phyloP scores from a whole-genome alignment of 2,113 vertebrate species.

The crab-eating macaque (Macaca fascicularis) region DNA sequence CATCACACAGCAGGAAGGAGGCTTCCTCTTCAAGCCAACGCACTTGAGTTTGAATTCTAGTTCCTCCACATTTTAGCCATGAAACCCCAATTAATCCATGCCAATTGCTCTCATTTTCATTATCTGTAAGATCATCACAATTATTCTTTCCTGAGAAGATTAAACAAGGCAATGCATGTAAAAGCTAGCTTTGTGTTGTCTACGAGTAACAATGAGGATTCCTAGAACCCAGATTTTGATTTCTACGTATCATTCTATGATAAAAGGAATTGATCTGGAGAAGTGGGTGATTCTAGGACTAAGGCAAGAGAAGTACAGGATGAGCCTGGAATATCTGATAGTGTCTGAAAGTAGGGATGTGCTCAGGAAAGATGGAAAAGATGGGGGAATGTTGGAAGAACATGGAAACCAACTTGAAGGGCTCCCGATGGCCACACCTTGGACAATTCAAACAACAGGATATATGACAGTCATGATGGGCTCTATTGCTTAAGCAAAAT shows the following conservation, averaged over 20 bases:
- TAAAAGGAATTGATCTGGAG: not conserved
- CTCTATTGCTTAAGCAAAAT: not conserved
- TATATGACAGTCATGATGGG: not conserved
- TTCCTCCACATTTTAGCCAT: not conserved
- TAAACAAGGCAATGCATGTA: not conserved
- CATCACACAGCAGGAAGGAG: rapidly evolving
- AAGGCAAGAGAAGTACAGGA: rapidly evolving
- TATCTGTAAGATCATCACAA: not conserved
- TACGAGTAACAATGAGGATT: rapidly evolving
- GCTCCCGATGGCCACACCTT: not conserved
- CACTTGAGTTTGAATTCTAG: too few relatives aligned
- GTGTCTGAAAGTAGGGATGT: not conserved
- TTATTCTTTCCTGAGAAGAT: not conserved
- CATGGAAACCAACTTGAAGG: rapidly evolving
- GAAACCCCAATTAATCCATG: not conserved
- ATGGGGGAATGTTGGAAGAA: not conserved
- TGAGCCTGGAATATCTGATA: rapidly evolving
- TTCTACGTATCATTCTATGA: not conserved
- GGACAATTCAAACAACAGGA: not conserved
- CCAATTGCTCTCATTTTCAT: not conserved
- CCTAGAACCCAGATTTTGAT: not conserved
- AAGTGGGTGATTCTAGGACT: not conserved
- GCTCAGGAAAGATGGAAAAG: not conserved
- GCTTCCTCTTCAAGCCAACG: not conserved
- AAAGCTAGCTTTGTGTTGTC: not conserved